Evolutionary conservation across 2,888 invertebrate genomes (phyloP), one percentile per base, ranked within the genome.

Genomic region (Phlogophora meticulosa): DNA sequence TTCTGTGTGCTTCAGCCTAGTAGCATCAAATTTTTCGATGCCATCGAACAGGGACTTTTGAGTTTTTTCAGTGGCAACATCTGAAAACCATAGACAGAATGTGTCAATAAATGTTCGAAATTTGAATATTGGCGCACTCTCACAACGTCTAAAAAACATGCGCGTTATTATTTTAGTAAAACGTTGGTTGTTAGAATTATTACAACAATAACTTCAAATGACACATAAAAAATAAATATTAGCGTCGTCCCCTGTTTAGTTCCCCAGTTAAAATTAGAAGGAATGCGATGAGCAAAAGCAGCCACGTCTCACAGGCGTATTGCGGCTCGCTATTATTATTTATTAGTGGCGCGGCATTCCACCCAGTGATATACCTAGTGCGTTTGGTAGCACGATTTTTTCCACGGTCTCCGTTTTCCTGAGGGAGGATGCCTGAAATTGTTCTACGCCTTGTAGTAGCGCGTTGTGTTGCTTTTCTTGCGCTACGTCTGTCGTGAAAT

Each of bases 51-150:
- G 94, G 72, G 98, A 98, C 91, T 98, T 97, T 92, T 98, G 97
- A 76, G 96, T 97, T 93, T 98, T 98, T 92, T 98, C 98, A 55
- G 97, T 97, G 76, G 98, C 98, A 83, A 98, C 97, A 96, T 98
- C 98, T 98, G 95, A 42, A 95, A 94, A 90, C 48, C 85, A 88
- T 80, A 85, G 75, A 87, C 74, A 85, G 85, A 43, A 65, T 36
- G 15, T 45, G 43, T 46, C 46, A 56, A 67, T 56, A 63, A 57
- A 45, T 45, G 55, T 70, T 43, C 52, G 34, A 67, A 69, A 48
- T 60, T 61, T 38, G 15, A 67, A 75, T 57, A 52, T 48, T 67
- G 58, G 56, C 58, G 68, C 79, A 83, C 81, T 75, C 83, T 68
- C 79, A 82, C 81, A 82, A 82, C 82, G 72, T 65, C 46, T 63